Evolutionary conservation across 2,113 vertebrate genomes (phyloP).

Genomic region (Pseudorectes ferrugineus): DNA sequence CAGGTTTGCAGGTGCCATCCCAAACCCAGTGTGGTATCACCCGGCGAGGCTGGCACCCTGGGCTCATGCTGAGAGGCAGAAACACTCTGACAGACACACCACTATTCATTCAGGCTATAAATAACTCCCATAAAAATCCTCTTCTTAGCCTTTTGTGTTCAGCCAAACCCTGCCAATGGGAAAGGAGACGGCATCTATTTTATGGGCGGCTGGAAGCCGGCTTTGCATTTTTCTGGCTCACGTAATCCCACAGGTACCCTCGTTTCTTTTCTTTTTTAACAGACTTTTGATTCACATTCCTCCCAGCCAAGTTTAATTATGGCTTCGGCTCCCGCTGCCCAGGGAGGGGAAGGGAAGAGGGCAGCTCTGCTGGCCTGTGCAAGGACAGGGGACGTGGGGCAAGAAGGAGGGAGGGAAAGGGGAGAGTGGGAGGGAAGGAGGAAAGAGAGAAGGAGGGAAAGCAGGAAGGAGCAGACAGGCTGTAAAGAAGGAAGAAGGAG

Average conservation of each 20-base stretch:
- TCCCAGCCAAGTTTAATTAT: slow-evolving; percentile 47
- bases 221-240: slow-evolving; percentile 18
- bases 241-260: slow-evolving; percentile 43
- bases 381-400: rapidly evolving
- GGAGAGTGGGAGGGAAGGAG: not conserved
- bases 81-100: not conserved
- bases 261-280: slow-evolving; percentile 21
- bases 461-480: not conserved
- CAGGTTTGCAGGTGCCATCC: not conserved
- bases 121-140: slow-evolving; percentile 36
- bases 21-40: not conserved
- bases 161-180: slow-evolving; percentile 34
- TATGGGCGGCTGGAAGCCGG: slow-evolving; percentile 28
- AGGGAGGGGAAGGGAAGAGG: not conserved
- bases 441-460: not conserved
- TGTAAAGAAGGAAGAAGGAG: not conserved
- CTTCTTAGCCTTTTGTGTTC: slow-evolving; percentile 10
- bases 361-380: not conserved
- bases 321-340: not conserved
- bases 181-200: slow-evolving; percentile 39
- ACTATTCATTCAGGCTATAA: slow-evolving; percentile 13
- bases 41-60: rapidly evolving
- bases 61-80: not conserved
- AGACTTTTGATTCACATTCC: slow-evolving; percentile 44
- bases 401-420: not conserved